Evolutionary conservation across 2,113 vertebrate genomes (phyloP), one percentile per base, ranked within the genome.

Genomic region (Talpa occidentalis): DNA sequence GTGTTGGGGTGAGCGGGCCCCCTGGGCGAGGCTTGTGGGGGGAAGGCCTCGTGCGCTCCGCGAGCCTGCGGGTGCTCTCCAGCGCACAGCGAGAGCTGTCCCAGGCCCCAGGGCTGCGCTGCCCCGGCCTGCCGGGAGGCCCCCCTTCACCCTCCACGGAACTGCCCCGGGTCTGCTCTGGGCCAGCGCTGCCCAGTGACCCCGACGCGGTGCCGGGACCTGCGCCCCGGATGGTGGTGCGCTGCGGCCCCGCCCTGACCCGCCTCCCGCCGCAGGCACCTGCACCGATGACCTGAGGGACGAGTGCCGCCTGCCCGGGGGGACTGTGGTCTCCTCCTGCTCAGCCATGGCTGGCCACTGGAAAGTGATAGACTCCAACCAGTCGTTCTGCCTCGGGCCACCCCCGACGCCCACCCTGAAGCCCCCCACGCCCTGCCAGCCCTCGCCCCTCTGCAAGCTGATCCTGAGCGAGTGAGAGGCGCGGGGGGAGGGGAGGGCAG

Each of bases 241-340:
- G 8, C 62, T 66, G 62, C 28, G 54, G 17, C 16, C 32, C 22
- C 17, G 17, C 35, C 17, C 67, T 35, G 16, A 8, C 40, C 30
- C 15, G 64, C 82, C 62, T 16, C 40, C 24, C 69, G 52, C 76
- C 84, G 40, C 96, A 99, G 99, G 99, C 12, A 99, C 98, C 3
- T 99, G 99, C 95, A 99, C 99, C 85, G 99, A 99, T 21, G 94
- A 98, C 40, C 82, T 49, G 88, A 42, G 1, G 67, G 99, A 99
- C 2, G 99, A 99, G 56, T 99, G 99, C 35, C 98, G 98, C 56
- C 94, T 99, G 97, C 97, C 98, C 35, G 89, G 88, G 37, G 98
- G 98, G 0, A 32, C 93, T 0, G 84, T 98, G 12, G 98, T 96
- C 7, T 66, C 94, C 59, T 98, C 98, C 62, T 99, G 99, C 95